Percentiles rank a stretch among this genome's conserved stretches.
Evolutionary conservation across 2,113 vertebrate genomes (phyloP).

Genomic region (Poecile atricapillus): DNA sequence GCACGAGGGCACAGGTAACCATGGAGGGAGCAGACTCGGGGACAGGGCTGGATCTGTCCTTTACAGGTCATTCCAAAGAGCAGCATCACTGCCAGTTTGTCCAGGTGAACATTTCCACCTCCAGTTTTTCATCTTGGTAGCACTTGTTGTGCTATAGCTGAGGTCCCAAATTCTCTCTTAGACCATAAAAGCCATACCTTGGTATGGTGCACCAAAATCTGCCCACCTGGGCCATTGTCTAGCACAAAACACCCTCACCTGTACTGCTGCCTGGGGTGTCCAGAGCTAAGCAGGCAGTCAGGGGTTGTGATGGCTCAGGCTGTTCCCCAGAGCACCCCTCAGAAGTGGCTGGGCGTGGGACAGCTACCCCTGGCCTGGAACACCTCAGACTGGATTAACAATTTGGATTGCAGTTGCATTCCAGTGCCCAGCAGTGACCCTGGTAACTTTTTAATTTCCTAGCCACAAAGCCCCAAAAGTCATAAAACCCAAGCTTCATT

Average conservation of each 20-base stretch:
- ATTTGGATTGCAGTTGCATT: background rate
- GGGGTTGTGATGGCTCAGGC: background rate
- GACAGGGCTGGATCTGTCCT: background rate
- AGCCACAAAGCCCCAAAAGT: background rate
- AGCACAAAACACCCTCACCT: background rate
- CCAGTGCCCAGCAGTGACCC: background rate
- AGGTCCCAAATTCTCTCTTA: background rate
- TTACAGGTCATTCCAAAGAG: background rate
- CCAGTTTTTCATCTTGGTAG: background rate
- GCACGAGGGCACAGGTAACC: accelerated
- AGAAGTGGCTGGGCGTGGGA: background rate
- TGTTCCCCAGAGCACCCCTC: background rate
- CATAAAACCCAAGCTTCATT: background rate
- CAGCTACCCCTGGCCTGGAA: background rate
- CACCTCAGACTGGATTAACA: background rate
- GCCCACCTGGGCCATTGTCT: accelerated
- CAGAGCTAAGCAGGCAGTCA: background rate
- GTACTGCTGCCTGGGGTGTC: accelerated
- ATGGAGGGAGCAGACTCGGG: accelerated
- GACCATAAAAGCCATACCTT: background rate
- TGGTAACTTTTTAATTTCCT: background rate
- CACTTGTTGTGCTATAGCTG: accelerated
- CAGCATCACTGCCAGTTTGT: background rate
- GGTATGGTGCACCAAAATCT: background rate
- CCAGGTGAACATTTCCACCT: background rate